Base-by-base conservation (phyloP, 2,797 vertebrate species). In the Lutjanus campechanus region DNA sequence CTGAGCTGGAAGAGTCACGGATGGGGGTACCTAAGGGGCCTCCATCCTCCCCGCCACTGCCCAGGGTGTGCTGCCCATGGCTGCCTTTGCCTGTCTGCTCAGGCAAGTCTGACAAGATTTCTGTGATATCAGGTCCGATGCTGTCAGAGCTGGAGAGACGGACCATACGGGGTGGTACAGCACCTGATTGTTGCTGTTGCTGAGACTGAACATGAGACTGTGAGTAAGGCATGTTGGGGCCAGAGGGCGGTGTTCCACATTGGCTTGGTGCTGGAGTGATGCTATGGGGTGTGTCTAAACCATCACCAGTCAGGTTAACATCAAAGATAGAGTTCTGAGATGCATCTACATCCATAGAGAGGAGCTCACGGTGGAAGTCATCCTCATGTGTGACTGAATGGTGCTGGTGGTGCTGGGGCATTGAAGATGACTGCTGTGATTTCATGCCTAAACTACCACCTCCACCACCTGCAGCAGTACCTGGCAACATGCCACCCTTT, bases 231-330 rank as follows among this genome's bases (percentile, higher is more conserved):
- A 98, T 97, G 4, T 94, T 96, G 54, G 97, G 89, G 1, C 96
- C 97, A 36, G 97, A 89, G 0, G 98, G 97, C 3, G 98, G 98
- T 44, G 98, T 99, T 85, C 97, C 98, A 92, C 98, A 99, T 69
- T 99, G 98, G 93, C 98, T 99, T 73, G 98, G 98, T 36, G 98
- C 98, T 62, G 98, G 98, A 56, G 98, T 99, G 78, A 99, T 99
- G 79, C 97, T 99, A 41, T 99, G 98, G 36, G 98, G 98, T 2
- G 98, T 98, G 90, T 99, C 98, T 89, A 99, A 93, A 2, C 97
- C 96, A 67, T 99, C 98, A 17, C 97, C 96, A 0, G 98, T 94
- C 86, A 99, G 95, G 92, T 97, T 98, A 65, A 99, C 97, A 72
- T 99, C 98, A 94, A 99, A 99, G 76, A 99, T 98, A 8, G 97